Evolutionary conservation across 1,140 invertebrate species (phyloP).

Genomic region (Bombus superbus): DNA sequence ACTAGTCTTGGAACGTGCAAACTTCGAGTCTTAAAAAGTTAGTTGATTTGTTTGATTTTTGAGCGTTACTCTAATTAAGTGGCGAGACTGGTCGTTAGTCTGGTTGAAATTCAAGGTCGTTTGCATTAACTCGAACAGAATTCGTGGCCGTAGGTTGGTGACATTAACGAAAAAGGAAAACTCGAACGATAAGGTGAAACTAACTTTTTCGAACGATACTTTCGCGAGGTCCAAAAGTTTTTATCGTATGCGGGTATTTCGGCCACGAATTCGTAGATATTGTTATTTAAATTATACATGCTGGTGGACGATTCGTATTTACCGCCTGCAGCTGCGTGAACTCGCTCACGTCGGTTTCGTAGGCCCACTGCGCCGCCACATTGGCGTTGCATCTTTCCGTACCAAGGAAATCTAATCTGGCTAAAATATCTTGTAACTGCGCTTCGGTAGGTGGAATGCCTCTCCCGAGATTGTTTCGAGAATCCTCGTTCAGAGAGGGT

Average conservation of each 20-base stretch:
- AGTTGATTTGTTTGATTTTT: not conserved
- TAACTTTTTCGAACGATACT: not conserved
- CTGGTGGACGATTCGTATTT: conserved; percentile 79
- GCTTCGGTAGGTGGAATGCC: conserved; percentile 49
- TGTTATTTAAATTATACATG: not conserved
- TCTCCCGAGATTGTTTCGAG: conserved; percentile 11
- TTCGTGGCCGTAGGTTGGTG: not conserved
- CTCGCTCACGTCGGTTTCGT: conserved; percentile 93
- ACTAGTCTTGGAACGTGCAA: not conserved
- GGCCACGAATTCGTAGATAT: not conserved
- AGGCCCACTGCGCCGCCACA: conserved; percentile 93
- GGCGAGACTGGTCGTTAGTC: not conserved
- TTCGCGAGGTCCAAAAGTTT: not conserved
- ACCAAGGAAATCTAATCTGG: conserved; percentile 88
- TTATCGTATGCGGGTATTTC: conserved; percentile 52
- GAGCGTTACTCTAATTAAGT: not conserved
- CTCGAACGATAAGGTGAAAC: not conserved
- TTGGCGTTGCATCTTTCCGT: conserved; percentile 91
- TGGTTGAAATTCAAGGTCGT: not conserved
- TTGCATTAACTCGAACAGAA: not conserved
- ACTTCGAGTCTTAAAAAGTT: not conserved
- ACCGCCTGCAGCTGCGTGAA: conserved; percentile 91
- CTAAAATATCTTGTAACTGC: conserved; percentile 83
- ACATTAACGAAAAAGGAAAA: not conserved
- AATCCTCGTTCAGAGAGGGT: conserved; percentile 71